A percentile compares a stretch with the other conserved stretches of the same genome.
phyloP scores from a whole-genome alignment of 2,888 invertebrate genomes.

The Prosapia bicincta region DNA sequence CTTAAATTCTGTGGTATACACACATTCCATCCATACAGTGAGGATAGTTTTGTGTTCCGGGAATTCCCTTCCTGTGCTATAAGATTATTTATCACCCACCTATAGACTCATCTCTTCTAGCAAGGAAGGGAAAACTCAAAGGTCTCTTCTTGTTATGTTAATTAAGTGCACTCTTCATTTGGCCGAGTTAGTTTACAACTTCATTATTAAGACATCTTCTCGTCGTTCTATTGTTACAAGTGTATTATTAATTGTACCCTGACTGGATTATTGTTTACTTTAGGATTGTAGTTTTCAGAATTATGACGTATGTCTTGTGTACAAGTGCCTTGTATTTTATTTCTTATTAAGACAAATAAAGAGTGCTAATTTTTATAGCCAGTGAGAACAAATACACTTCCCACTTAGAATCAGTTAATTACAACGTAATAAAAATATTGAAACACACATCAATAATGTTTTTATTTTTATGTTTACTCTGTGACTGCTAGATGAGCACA shows the following conservation, averaged over 20 bases:
- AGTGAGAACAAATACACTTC: too few relatives aligned
- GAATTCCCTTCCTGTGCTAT: slow-evolving; percentile 35
- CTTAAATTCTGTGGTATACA: background rate
- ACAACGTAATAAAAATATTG: too few relatives aligned
- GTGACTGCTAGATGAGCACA: too few relatives aligned
- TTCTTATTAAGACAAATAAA: slow-evolving; percentile 29
- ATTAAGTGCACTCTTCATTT: slow-evolving; percentile 26
- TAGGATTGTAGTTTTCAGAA: slow-evolving; percentile 18
- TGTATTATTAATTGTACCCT: slow-evolving; percentile 7
- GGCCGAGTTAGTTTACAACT: background rate
- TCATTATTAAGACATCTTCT: background rate
- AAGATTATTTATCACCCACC: slow-evolving; percentile 31
- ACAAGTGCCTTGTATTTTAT: slow-evolving; percentile 31
- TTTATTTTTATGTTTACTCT: too few relatives aligned
- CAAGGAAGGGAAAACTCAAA: slow-evolving; percentile 30
- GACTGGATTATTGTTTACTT: slow-evolving; percentile 19
- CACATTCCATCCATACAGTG: slow-evolving; percentile 3
- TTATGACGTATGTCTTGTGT: slow-evolving; percentile 22
- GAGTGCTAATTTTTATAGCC: slow-evolving; percentile 29
- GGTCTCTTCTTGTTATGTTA: background rate
- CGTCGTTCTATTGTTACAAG: slow-evolving; percentile 25
- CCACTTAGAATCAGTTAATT: too few relatives aligned
- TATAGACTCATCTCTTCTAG: slow-evolving; percentile 31
- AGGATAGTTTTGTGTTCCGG: slow-evolving; percentile 3
- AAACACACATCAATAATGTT: too few relatives aligned